Evolutionary conservation across 2,888 invertebrate species (phyloP), one percentile per base, ranked within the genome.

Genomic region (Xestia rhomboidea): DNA sequence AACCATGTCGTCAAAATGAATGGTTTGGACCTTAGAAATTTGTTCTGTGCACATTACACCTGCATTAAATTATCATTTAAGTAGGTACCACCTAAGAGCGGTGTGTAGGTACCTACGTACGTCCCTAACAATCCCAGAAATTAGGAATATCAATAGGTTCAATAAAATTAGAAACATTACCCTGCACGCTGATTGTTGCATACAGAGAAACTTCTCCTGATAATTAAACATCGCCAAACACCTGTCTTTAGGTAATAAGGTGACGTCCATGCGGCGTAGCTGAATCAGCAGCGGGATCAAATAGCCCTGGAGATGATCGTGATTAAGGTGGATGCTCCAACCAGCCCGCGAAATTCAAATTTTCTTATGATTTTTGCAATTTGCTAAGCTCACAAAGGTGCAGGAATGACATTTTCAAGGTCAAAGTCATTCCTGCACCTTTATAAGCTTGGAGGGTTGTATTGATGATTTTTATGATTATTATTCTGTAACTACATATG

Each of bases 271-370:
- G 8, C 91, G 89, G 13, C 85, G 90, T 18, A 94, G 86, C 0
- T 92, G 3, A n/a, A 95, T 91, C 64, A 96, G 85, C 73, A 96
- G 81, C 10, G 96, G 96, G 57, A 96, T 87, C 62, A 96, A 86
- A 81, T 91, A 96, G 3, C 95, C 95, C 96, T 96, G 89, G 57
- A 93, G 91, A 72, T 73, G 38, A 77, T 51, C n/a, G 15, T n/a
- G 11, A 63, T 41, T 24, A 18, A 24, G 10, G n/a, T n/a, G n/a
- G n/a, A n/a, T n/a, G n/a, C n/a, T n/a, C n/a, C n/a, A n/a, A n/a
- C n/a, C n/a, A n/a, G n/a, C n/a, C n/a, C n/a, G n/a, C n/a, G n/a
- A n/a, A n/a, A n/a, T n/a, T n/a, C n/a, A n/a, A n/a, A n/a, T n/a
- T n/a, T n/a, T n/a, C n/a, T n/a, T n/a, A n/a, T n/a, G n/a, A n/a